These are phyloP conservation scores for Aythya baeri DNA, from an alignment of 2,113 vertebrate species.

Conservation along the genomic window DNA sequence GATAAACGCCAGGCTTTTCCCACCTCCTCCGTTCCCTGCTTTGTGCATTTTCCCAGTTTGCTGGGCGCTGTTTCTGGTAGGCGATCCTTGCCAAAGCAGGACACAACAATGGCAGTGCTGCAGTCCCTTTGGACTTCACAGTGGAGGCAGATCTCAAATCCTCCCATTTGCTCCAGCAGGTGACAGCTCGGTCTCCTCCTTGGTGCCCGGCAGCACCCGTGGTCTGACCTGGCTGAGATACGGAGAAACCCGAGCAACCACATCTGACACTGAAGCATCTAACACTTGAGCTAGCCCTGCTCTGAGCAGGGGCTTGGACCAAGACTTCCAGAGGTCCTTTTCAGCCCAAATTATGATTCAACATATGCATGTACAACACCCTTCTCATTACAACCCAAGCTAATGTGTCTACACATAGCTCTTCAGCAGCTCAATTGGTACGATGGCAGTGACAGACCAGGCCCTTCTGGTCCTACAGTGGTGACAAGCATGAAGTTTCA, in stretches of 20 bases:
- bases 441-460: background rate
- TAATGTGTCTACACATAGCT: background rate
- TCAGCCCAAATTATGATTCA: background rate
- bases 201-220: background rate
- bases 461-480: background rate
- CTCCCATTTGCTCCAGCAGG: background rate
- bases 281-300: background rate
- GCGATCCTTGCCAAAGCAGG: background rate
- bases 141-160: background rate
- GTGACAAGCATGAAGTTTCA: background rate
- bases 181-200: background rate
- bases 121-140: background rate
- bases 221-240: background rate
- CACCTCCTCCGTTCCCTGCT: background rate
- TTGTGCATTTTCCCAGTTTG: background rate
- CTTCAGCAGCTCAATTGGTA: background rate
- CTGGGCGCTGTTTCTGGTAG: background rate
- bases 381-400: background rate
- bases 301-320: background rate
- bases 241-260: background rate
- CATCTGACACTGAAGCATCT: background rate
- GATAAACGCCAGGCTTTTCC: background rate
- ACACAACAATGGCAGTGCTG: rapidly evolving
- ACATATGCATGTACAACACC: background rate
- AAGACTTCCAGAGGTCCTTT: background rate